Percentiles rank a stretch among this genome's conserved stretches.
These are phyloP conservation scores for Notamacropus eugenii DNA, from an alignment of 2,797 vertebrate species.

Conservation along the genomic window DNA sequence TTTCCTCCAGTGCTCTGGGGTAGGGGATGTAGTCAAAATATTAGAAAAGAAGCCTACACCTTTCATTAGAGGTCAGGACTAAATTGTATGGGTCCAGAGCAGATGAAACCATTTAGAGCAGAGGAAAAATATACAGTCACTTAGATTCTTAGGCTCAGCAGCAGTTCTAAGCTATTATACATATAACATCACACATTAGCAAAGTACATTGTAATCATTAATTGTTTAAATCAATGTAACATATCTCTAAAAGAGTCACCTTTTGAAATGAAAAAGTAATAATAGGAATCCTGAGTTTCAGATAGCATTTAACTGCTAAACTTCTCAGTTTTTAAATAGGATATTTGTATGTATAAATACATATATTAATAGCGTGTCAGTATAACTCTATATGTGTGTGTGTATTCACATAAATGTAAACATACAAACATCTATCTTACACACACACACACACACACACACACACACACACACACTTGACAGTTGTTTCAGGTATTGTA, in stretches of 20 bases:
- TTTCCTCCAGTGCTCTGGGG: neutral
- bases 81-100: neutral
- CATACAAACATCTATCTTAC: neutral
- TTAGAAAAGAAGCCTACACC: neutral
- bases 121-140: neutral
- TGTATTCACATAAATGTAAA: rapidly evolving
- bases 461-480: neutral
- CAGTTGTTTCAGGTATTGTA: neutral
- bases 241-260: neutral
- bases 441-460: neutral
- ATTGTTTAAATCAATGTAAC: neutral
- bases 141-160: neutral
- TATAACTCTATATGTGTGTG: too few species aligned
- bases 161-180: neutral
- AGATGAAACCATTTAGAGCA: neutral
- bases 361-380: too few species aligned
- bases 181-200: neutral
- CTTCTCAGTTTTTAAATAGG: neutral
- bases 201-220: neutral
- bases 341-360: neutral
- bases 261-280: neutral
- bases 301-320: neutral
- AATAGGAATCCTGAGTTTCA: too few species aligned
- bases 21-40: neutral
- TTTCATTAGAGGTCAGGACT: neutral